Base-by-base conservation (phyloP, 2,113 vertebrate genomes). In the Nothoprocta perdicaria region DNA sequence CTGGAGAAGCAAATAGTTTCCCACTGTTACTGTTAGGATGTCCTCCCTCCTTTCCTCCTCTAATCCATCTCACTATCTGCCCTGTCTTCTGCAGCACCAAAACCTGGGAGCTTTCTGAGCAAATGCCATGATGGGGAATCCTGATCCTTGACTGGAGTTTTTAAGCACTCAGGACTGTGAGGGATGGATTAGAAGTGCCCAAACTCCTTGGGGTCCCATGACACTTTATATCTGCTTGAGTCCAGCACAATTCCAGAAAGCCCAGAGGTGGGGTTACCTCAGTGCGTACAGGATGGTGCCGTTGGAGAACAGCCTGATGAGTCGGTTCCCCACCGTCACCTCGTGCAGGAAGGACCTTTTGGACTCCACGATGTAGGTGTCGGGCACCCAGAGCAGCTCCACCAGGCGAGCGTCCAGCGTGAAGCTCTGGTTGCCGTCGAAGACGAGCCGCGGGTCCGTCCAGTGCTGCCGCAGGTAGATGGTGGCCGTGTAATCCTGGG, bases 301-400 rank as follows among this genome's bases (percentile, higher is more conserved):
- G 1, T 99, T 99, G 86, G 98, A 98, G 96, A 98, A 99, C 61
- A 99, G 96, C 41, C 98, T 97, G 69, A 99, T 95, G 69, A 99
- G 98, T 48, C 98, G 98, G 89, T 99, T 99, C 57, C 98, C 98
- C 95, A 98, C 97, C 0, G 99, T 99, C 91, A 99, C 98, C 0
- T 99, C 98, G 0, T 99, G 99, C 82, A 99, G 97, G 92, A 99
- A 99, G 92, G 99, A 99, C 27, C 95, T 98, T 80, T 99, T 99
- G 22, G 98, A 99, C 88, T 98, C 98, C 23, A 98, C 98, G 10
- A 99, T 98, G 86, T 99, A 99, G 1, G 99, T 99, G 95, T 99
- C 99, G 0, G 98, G 99, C 72, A 99, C 98, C 99, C 98, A 99
- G 57, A 99, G 98, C 90, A 98, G 81, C 5, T 98, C 98, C 81